Conservation (phyloP, 2,888 invertebrate genomes). For the Coleophora flavipennella region DNA sequence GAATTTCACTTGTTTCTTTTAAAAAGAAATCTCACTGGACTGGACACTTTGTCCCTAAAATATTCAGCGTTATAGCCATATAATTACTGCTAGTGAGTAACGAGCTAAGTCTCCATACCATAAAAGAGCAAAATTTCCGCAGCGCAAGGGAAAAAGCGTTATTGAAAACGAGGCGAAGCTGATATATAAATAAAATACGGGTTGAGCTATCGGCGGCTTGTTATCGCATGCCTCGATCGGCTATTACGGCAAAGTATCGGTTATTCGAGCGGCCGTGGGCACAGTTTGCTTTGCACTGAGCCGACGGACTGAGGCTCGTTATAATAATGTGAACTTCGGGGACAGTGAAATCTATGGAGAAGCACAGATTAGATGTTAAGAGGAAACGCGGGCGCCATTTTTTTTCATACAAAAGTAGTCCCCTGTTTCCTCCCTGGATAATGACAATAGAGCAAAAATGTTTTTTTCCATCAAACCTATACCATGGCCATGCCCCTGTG, state of each 20-base stretch:
- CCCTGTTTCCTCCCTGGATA: no score
- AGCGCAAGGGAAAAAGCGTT: conserved; percentile 63
- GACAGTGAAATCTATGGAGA: conserved; percentile 61
- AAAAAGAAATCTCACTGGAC: conserved; percentile 31
- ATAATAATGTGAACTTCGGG: conserved; percentile 72
- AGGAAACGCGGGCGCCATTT: no score
- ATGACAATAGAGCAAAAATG: no score
- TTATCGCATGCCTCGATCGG: conserved; percentile 70
- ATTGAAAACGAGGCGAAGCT: conserved; percentile 61
- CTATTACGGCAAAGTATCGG: conserved; percentile 66
- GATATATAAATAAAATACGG: conserved; percentile 73
- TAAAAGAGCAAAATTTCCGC: conserved; percentile 68
- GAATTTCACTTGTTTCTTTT: no score
- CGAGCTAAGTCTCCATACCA: conserved; percentile 52
- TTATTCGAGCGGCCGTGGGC: conserved; percentile 62
- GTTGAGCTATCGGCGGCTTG: conserved; percentile 73
- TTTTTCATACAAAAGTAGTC: neutral
- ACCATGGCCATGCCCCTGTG: no score
- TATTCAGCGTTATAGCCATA: conserved; percentile 53
- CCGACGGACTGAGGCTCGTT: conserved; percentile 63
- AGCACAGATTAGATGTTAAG: conserved; percentile 37
- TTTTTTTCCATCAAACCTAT: no score
- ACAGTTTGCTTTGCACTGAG: conserved; percentile 62
- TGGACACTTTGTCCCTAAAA: conserved; percentile 53
- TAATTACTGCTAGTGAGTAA: conserved; percentile 64